Evolutionary conservation across 2,797 vertebrate genomes (phyloP).

Genomic region (Geotrypetes seraphini): DNA sequence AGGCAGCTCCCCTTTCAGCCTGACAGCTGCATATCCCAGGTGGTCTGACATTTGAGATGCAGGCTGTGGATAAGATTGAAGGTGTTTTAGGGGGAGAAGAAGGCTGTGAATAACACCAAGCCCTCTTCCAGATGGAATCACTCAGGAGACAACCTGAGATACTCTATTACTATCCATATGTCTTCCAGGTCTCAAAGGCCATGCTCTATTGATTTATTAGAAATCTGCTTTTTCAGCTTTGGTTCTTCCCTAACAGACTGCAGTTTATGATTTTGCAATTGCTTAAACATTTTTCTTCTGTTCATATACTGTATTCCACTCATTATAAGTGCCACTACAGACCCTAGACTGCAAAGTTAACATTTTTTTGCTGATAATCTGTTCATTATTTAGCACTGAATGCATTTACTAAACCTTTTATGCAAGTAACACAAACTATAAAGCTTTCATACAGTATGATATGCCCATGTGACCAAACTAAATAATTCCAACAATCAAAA

Average conservation of each 20-base stretch:
- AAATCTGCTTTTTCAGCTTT: slow-evolving; percentile 37
- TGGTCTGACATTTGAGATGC: slow-evolving; percentile 92
- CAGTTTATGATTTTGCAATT: slow-evolving; percentile 21
- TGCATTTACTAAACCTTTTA: slow-evolving; percentile 27
- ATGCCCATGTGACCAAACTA: slow-evolving; percentile 31
- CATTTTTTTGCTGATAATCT: slow-evolving; percentile 24
- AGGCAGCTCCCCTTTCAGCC: slow-evolving; percentile 71
- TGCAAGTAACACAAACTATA: slow-evolving; percentile 6
- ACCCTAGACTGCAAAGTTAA: slow-evolving; percentile 37
- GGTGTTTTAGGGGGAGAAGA: slow-evolving; percentile 70
- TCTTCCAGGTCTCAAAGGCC: slow-evolving; percentile 63
- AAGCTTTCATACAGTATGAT: slow-evolving; percentile 33
- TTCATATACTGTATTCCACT: slow-evolving; percentile 13
- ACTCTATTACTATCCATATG: slow-evolving; percentile 63
- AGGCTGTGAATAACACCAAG: slow-evolving; percentile 70
- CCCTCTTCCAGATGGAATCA: slow-evolving; percentile 66
- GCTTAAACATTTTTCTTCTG: slow-evolving; percentile 8
- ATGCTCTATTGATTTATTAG: slow-evolving; percentile 59
- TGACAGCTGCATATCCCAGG: slow-evolving; percentile 90
- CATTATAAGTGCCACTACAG: slow-evolving; percentile 37
- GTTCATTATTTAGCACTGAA: slow-evolving; percentile 22
- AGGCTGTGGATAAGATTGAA: slow-evolving; percentile 71
- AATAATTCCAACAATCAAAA: slow-evolving; percentile 20
- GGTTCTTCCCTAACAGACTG: slow-evolving; percentile 29
- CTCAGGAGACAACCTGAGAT: slow-evolving; percentile 81